Evolutionary conservation across 2,797 vertebrate genomes (phyloP).

Genomic region (Zalophus californianus): DNA sequence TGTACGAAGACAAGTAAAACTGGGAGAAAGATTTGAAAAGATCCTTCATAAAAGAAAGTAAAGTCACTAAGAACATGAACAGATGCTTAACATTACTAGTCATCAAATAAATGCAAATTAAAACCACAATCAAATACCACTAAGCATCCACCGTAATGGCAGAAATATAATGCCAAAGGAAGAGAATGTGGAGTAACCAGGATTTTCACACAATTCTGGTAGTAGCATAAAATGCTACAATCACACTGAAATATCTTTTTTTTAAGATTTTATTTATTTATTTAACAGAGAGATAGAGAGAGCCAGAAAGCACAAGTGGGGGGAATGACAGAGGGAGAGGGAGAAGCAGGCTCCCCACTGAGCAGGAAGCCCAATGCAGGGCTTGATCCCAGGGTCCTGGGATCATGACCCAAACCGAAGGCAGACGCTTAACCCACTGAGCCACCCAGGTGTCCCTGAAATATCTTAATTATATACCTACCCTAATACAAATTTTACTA

Average conservation of each 20-base stretch:
- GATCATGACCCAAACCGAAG: too few species aligned
- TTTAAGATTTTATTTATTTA: too few species aligned
- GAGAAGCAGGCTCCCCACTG: too few species aligned
- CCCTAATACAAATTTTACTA: fast-evolving
- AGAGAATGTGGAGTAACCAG: fast-evolving
- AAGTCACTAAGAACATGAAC: not conserved
- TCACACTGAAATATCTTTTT: not conserved
- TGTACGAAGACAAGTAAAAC: not conserved
- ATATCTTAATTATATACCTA: not conserved
- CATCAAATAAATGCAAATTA: not conserved
- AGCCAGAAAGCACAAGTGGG: too few species aligned
- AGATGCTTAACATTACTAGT: too few species aligned
- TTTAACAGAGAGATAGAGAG: too few species aligned
- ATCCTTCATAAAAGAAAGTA: not conserved
- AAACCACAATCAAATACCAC: not conserved
- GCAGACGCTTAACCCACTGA: too few species aligned
- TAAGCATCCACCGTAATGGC: fast-evolving
- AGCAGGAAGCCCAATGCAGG: too few species aligned
- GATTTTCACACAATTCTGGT: fast-evolving
- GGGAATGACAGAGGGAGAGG: too few species aligned
- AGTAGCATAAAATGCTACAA: not conserved
- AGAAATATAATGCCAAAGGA: not conserved
- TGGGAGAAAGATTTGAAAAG: not conserved
- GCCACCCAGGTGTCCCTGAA: too few species aligned
- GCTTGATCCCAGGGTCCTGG: too few species aligned